Evolutionary conservation across 2,797 vertebrate species (phyloP), one percentile per base, ranked within the genome.

Genomic region (Lerista edwardsae): DNA sequence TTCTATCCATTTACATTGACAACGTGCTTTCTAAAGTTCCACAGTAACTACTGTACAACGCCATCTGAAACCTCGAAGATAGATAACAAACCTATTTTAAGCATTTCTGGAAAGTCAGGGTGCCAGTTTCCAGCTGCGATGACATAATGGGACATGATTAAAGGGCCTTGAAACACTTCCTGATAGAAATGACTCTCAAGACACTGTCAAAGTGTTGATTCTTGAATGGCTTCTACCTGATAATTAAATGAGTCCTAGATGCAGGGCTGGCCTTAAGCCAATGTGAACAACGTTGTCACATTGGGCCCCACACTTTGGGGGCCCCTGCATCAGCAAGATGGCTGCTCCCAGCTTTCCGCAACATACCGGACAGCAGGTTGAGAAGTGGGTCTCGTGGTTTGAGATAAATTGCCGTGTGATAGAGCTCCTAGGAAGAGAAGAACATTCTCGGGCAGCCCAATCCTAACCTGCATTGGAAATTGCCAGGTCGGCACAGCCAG

Each of bases 61-160:
- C 73, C n/a, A 17, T 64, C 6, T 74, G 25, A 80, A 80, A 5
- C 51, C 6, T 36, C 29, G 36, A 31, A 72, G n/a, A 59, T 71
- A 55, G 21, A 68, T 71, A 80, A n/a, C 10, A 6, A 34, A 3
- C 15, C 11, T 65, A 47, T 65, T 55, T 75, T 67, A 67, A 75
- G 41, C n/a, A 27, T 51, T 82, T 82, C 41, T 64, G 14, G 39
- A 27, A 83, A 75, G 41, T 67, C 4, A 36, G 11, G 5, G 25
- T 69, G 31, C 2, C 19, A 14, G 65, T 67, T 83, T 75, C 44
- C 55, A 25, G 6, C 25, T 67, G 34, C 34, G 65, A 1, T 75
- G 34, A 75, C 31, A 68, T 67, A 39, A 83, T n/a, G 34, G 39
- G 25, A 31, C 62, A 75, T 75, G 73, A 83, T 83, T 36, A 75